phyloP scores from a whole-genome alignment of 2,797 vertebrate species.

The Myiotriccus ornatus region DNA sequence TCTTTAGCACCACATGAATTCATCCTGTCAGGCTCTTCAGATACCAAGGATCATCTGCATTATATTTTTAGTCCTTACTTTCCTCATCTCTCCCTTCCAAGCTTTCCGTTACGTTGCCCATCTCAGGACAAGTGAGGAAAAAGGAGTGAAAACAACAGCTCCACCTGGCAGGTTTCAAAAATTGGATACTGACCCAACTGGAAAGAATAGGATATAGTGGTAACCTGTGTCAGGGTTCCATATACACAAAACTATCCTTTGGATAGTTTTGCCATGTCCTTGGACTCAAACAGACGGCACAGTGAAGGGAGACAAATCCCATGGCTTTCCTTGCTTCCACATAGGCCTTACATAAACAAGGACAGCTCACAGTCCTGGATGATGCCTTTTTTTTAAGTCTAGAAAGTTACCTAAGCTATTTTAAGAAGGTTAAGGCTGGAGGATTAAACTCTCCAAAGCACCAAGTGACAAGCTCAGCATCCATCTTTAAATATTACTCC shows the following conservation, averaged over 20 bases:
- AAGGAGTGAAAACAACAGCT: neutral
- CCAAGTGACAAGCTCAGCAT: neutral
- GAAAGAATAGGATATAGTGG: neutral
- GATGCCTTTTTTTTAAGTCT: neutral
- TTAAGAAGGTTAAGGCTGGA: conserved; percentile 14
- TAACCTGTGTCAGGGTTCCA: neutral
- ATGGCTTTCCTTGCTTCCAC: neutral
- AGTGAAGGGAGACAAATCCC: neutral
- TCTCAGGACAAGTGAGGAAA: neutral
- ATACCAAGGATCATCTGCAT: neutral
- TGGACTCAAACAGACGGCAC: neutral
- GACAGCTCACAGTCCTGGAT: neutral
- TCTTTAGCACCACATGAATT: neutral
- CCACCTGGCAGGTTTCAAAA: neutral
- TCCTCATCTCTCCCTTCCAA: neutral
- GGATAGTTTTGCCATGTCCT: neutral
- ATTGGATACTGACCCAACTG: neutral
- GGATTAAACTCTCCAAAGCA: conserved; percentile 22
- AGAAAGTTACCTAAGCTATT: conserved; percentile 26
- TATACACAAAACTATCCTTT: neutral
- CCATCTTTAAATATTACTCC: neutral
- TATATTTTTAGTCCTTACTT: neutral
- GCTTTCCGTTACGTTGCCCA: neutral
- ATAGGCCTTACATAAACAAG: neutral
- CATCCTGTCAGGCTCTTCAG: neutral